phyloP scores from a whole-genome alignment of 2,888 invertebrate species.

The Trisateles emortualis region DNA sequence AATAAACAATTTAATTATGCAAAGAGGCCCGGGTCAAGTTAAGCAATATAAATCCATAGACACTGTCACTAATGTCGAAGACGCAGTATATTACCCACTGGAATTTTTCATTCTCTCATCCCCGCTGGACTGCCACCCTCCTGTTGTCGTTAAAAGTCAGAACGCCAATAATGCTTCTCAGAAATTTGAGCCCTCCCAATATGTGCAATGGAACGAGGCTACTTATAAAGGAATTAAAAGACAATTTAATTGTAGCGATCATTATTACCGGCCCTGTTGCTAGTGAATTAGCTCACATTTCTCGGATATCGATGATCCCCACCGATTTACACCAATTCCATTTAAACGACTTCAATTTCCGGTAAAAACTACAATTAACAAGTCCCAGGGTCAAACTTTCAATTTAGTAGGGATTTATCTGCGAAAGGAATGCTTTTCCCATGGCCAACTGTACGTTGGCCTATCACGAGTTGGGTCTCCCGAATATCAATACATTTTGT shows the following conservation, averaged over 20 bases:
- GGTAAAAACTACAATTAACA: conserved; percentile 38
- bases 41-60: conserved; percentile 38
- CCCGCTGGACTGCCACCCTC: conserved; percentile 42
- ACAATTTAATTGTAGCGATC: conserved; percentile 28
- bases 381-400: conserved; percentile 42
- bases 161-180: conserved; percentile 31
- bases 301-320: conserved; percentile 28
- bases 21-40: conserved; percentile 13
- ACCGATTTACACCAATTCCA: conserved; percentile 30
- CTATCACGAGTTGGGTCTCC: conserved; percentile 14
- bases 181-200: conserved; percentile 33
- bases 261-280: conserved; percentile 7
- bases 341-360: conserved; percentile 42
- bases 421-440: conserved; percentile 35
- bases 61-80: conserved; percentile 42
- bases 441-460: conserved; percentile 19
- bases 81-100: conserved; percentile 45
- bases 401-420: conserved; percentile 38
- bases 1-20: conserved; percentile 23
- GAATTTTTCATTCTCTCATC: conserved; percentile 50
- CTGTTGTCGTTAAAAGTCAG: conserved; percentile 37
- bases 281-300: conserved; percentile 29
- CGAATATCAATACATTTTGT: no score
- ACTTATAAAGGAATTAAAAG: conserved; percentile 38
- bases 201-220: conserved; percentile 45